Percentiles rank a stretch among this genome's conserved stretches.
Conservation (phyloP, 2,888 invertebrate genomes). For the Perithous albicinctus region DNA sequence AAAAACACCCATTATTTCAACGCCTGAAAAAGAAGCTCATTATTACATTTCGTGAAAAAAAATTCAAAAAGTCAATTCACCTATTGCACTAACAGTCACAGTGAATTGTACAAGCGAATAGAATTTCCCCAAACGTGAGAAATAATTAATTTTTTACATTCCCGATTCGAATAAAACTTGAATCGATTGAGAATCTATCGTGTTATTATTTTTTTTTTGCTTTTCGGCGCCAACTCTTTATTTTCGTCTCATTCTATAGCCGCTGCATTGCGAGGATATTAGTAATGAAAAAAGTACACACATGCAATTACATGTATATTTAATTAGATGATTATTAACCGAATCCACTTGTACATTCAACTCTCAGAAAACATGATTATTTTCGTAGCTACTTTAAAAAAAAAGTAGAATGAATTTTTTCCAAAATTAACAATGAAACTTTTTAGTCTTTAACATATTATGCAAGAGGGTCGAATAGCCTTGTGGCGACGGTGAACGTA, state of each 20-base stretch:
- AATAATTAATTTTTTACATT: too few species aligned
- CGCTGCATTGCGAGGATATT: neutral
- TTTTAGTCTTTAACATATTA: neutral
- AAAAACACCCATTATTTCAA: too few species aligned
- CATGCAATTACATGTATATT: neutral
- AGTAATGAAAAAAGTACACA: neutral
- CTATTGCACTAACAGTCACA: too few species aligned
- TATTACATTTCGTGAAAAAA: too few species aligned
- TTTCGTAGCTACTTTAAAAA: conserved; percentile 36
- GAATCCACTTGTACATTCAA: conserved; percentile 18
- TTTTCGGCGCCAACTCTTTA: conserved; percentile 12
- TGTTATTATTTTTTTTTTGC: conserved; percentile 1
- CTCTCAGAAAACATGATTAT: conserved; percentile 41
- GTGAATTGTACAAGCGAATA: too few species aligned
- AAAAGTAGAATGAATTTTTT: conserved; percentile 1
- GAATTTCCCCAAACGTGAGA: too few species aligned
- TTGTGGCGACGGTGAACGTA: neutral
- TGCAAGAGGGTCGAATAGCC: neutral
- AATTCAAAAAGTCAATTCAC: too few species aligned
- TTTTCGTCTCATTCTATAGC: neutral
- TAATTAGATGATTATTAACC: conserved; percentile 1
- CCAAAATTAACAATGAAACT: neutral
- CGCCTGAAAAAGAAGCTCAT: too few species aligned
- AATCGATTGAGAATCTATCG: conserved; percentile 18
- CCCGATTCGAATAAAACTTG: conserved; percentile 42